Conservation (phyloP, 1,140 invertebrate species). For the Pseudomyrmex flavicornis region DNA sequence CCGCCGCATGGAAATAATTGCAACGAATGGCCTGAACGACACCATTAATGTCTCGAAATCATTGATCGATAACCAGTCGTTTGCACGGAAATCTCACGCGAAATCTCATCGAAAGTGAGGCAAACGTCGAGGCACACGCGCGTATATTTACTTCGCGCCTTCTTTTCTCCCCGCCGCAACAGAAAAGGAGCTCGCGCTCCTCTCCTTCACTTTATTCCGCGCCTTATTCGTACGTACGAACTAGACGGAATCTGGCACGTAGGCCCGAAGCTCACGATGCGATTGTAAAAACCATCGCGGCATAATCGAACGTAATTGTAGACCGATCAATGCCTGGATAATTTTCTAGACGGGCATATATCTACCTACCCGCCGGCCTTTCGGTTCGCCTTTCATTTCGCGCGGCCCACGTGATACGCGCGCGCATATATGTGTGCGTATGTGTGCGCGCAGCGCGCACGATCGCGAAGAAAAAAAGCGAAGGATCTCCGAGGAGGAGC, state of each 20-base stretch:
- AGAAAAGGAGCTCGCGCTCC: no score
- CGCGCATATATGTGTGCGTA: slow-evolving; percentile 12
- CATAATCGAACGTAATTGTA: slow-evolving; percentile 70
- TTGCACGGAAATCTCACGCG: neutral
- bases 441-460: slow-evolving; percentile 11
- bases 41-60: slow-evolving; percentile 38
- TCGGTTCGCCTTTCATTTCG: slow-evolving; percentile 67
- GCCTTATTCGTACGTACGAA: slow-evolving; percentile 62
- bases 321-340: slow-evolving; percentile 51
- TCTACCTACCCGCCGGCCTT: slow-evolving; percentile 62
- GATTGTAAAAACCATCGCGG: slow-evolving; percentile 61
- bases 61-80: slow-evolving; percentile 47
- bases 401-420: slow-evolving; percentile 64
- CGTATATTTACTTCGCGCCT: neutral
- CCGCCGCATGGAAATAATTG: slow-evolving; percentile 12
- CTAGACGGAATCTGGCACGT: slow-evolving; percentile 32
- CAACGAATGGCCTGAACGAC: slow-evolving; percentile 11
- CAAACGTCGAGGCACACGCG: slow-evolving; percentile 9
- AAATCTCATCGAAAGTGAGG: slow-evolving; percentile 20
- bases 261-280: slow-evolving; percentile 48
- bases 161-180: neutral
- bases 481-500: neutral
- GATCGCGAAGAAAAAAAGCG: slow-evolving; percentile 37
- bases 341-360: slow-evolving; percentile 52
- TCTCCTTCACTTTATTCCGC: neutral